These are phyloP conservation scores for Ridgeia piscesae DNA, from an alignment of 1,140 invertebrate species.

Conservation along the genomic window DNA sequence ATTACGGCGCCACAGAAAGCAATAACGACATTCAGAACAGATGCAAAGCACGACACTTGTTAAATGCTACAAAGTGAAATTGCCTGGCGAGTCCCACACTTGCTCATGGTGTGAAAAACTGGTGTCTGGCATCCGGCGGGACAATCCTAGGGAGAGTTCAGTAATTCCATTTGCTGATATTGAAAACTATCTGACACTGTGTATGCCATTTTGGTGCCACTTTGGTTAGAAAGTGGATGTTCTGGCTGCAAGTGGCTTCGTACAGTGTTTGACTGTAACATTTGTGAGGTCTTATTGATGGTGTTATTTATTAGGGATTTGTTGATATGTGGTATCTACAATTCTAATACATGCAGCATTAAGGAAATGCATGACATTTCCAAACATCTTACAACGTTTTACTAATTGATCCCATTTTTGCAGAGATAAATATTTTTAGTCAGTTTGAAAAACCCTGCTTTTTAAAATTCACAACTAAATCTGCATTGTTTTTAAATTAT, in stretches of 20 bases:
- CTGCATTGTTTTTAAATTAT: neutral
- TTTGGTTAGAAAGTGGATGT: too few relatives aligned
- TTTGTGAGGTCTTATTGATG: too few relatives aligned
- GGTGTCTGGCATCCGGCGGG: too few relatives aligned
- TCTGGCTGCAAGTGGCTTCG: too few relatives aligned
- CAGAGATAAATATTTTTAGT: neutral
- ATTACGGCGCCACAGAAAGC: neutral
- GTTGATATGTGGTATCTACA: neutral
- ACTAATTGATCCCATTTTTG: too few relatives aligned
- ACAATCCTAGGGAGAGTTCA: neutral
- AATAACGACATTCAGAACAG: neutral
- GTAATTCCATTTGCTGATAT: neutral
- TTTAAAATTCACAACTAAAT: neutral
- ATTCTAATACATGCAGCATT: neutral
- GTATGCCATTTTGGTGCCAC: too few relatives aligned
- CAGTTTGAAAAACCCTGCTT: neutral
- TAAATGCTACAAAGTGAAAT: constrained; percentile 6
- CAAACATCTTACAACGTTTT: neutral
- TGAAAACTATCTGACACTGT: neutral
- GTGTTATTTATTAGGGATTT: neutral
- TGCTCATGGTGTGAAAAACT: neutral
- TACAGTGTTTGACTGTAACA: too few relatives aligned
- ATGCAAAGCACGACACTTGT: neutral
- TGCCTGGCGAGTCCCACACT: neutral
- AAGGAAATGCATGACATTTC: neutral